Conservation (phyloP, 2,888 invertebrate species). For the Sinelater perroti region DNA sequence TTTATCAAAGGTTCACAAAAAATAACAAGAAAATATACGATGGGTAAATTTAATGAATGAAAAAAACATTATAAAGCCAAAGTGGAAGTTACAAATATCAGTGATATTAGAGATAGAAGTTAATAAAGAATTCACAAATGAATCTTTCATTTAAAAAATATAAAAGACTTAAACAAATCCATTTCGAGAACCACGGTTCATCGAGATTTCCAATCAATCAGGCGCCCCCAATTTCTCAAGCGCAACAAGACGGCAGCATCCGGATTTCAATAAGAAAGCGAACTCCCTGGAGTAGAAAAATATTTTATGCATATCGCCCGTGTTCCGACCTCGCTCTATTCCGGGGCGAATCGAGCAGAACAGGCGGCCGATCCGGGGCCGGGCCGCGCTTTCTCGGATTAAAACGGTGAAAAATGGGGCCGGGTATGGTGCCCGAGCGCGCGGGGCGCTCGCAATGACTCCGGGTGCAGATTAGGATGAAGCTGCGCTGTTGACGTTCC, state of each 20-base stretch:
- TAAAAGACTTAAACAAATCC: too few species aligned
- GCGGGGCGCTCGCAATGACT: slow-evolving; percentile 36
- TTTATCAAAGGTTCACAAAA: too few species aligned
- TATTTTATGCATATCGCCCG: slow-evolving; percentile 8
- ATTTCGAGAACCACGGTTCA: too few species aligned
- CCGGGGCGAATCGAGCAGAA: slow-evolving; percentile 9
- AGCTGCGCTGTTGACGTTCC: slow-evolving; percentile 37
- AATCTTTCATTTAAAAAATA: too few species aligned
- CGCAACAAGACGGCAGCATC: background rate
- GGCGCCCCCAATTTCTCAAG: background rate
- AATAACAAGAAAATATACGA: too few species aligned
- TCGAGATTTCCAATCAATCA: slow-evolving; percentile 2
- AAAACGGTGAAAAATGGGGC: slow-evolving; percentile 19
- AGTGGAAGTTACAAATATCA: too few species aligned
- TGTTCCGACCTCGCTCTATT: slow-evolving; percentile 6
- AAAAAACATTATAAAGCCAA: too few species aligned
- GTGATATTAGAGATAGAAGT: too few species aligned
- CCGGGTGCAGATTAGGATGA: slow-evolving; percentile 36
- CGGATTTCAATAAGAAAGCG: slow-evolving; percentile 10
- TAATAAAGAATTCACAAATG: too few species aligned
- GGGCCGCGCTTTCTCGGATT: slow-evolving; percentile 11
- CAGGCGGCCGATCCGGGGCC: slow-evolving; percentile 5
- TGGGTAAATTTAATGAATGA: too few species aligned
- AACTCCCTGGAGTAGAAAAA: slow-evolving; percentile 7
- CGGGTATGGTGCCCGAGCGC: too few species aligned